Percentiles rank a stretch among this genome's conserved stretches.
Evolutionary conservation across 2,888 invertebrate species (phyloP).

Genomic region (Polyommatus icarus): DNA sequence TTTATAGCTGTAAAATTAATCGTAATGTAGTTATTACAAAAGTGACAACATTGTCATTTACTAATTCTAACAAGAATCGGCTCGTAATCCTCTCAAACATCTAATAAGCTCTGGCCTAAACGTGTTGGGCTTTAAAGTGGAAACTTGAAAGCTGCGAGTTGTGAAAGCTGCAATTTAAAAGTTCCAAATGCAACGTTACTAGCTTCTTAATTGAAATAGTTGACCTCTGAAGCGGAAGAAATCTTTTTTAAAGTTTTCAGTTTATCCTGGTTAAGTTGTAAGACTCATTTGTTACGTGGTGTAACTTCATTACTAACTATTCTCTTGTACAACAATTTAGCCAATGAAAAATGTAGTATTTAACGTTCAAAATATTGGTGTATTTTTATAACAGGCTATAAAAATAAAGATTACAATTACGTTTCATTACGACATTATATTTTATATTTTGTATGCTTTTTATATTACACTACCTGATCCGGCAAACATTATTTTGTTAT

Average conservation of each 20-base stretch:
- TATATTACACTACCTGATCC: too few species aligned
- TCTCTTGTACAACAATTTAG: neutral
- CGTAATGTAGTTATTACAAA: neutral
- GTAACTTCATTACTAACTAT: conserved; percentile 17
- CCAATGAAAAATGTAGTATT: too few species aligned
- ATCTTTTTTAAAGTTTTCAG: conserved; percentile 42
- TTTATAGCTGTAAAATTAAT: neutral
- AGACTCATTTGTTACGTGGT: conserved; percentile 33
- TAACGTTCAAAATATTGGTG: neutral
- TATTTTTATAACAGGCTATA: neutral
- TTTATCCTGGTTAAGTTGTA: conserved; percentile 32
- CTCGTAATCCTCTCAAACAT: conserved; percentile 19
- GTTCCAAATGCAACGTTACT: conserved; percentile 62
- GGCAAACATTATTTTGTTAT: too few species aligned
- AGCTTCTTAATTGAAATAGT: conserved; percentile 72
- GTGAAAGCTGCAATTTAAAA: conserved; percentile 55
- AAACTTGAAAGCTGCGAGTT: conserved; percentile 57
- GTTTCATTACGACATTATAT: neutral
- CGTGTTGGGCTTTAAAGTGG: conserved; percentile 37
- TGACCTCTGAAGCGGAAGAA: conserved; percentile 48
- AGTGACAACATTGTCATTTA: neutral
- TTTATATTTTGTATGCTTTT: too few species aligned
- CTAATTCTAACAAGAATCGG: conserved; percentile 1
- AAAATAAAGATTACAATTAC: neutral
- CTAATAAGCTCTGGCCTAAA: conserved; percentile 26